phyloP scores from a whole-genome alignment of 2,888 invertebrate species.

The Agriopis leucophaearia region DNA sequence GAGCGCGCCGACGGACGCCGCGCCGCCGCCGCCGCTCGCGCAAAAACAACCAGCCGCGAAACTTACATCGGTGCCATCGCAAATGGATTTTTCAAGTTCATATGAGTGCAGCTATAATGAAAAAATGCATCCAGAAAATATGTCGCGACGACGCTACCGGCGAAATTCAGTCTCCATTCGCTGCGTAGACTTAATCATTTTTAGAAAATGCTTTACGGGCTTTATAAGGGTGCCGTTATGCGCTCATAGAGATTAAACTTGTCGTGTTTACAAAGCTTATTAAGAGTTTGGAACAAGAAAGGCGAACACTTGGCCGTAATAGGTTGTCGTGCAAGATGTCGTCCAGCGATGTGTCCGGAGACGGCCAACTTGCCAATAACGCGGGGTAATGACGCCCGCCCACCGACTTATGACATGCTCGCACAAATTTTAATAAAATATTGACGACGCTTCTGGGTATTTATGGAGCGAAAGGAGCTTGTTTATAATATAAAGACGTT shows the following conservation, averaged over 20 bases:
- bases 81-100: conserved; percentile 80
- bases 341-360: conserved; percentile 69
- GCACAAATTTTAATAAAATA: conserved; percentile 59
- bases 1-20: conserved; percentile 48
- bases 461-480: conserved; percentile 15
- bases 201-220: conserved; percentile 34
- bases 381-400: conserved; percentile 76
- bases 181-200: conserved; percentile 43
- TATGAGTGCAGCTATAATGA: conserved; percentile 44
- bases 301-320: conserved; percentile 78
- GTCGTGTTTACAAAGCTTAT: conserved; percentile 58
- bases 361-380: conserved; percentile 81
- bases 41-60: conserved; percentile 78
- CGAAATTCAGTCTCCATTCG: conserved; percentile 32
- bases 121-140: conserved; percentile 41
- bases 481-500: conserved; percentile 23
- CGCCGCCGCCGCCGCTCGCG: conserved; percentile 50
- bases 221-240: conserved; percentile 44
- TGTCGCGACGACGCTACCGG: conserved; percentile 39
- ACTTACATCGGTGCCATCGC: conserved; percentile 68
- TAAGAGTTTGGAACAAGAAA: conserved; percentile 66
- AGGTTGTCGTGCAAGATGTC: conserved; percentile 83
- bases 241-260: conserved; percentile 46
- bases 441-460: conserved; percentile 19
- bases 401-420: conserved; percentile 62